These are phyloP conservation scores for Xestia c-nigrum DNA, from an alignment of 2,888 invertebrate genomes.

Conservation along the genomic window DNA sequence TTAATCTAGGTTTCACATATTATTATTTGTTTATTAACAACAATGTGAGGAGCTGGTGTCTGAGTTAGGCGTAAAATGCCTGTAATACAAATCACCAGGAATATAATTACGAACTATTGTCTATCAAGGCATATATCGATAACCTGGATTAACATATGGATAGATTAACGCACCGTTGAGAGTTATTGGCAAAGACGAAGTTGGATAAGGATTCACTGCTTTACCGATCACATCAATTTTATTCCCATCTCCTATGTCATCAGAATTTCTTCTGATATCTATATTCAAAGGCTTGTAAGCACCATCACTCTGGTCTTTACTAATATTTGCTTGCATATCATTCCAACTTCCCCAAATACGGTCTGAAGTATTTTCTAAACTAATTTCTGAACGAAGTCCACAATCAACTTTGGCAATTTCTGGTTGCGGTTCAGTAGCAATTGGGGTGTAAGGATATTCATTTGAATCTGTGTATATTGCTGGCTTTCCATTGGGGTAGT, in stretches of 20 bases:
- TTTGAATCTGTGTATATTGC: background rate
- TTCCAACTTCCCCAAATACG: conserved; percentile 48
- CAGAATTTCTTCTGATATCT: conserved; percentile 31
- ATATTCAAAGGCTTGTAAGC: conserved; percentile 1
- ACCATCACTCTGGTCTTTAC: background rate
- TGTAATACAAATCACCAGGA: too few species aligned
- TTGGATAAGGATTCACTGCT: background rate
- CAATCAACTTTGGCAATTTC: background rate
- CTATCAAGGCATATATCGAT: conserved; percentile 30
- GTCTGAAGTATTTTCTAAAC: conserved; percentile 31
- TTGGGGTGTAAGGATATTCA: background rate
- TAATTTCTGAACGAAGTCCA: background rate
- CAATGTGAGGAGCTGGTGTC: too few species aligned
- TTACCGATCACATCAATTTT: conserved; percentile 6
- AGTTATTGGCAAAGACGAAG: conserved; percentile 11
- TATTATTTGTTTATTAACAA: too few species aligned
- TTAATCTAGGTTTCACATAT: too few species aligned
- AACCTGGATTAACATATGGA: conserved; percentile 34
- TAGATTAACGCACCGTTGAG: conserved; percentile 40
- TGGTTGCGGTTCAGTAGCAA: conserved; percentile 1
- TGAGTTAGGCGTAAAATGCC: too few species aligned
- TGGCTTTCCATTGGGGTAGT: conserved; percentile 25
- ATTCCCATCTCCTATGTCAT: background rate
- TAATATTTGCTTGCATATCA: conserved; percentile 38
- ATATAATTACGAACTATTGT: conserved; percentile 21